These are phyloP conservation scores for Metaphire vulgaris DNA, from an alignment of 1,140 invertebrate genomes.

Conservation along the genomic window DNA sequence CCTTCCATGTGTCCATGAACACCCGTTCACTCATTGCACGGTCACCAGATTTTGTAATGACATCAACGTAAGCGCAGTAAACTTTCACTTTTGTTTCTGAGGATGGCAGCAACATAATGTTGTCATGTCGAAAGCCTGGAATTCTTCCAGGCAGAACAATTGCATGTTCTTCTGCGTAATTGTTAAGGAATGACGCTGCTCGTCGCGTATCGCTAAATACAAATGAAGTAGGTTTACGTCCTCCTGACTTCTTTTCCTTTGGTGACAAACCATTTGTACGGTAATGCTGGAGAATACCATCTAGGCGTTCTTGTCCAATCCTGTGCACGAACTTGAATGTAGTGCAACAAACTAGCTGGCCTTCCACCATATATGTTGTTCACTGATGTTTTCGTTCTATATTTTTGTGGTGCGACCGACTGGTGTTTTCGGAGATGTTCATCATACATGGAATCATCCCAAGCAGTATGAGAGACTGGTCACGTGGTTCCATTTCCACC, in stretches of 20 bases:
- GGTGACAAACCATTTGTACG: slow-evolving; percentile 7
- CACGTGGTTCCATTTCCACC: not conserved
- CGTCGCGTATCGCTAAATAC: slow-evolving; percentile 26
- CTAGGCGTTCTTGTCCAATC: slow-evolving; percentile 9
- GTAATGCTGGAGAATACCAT: not conserved
- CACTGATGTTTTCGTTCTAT: slow-evolving; percentile 12
- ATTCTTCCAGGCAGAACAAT: slow-evolving; percentile 34
- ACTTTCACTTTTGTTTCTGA: slow-evolving; percentile 14
- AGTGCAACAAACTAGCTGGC: slow-evolving; percentile 4
- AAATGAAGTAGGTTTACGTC: slow-evolving; percentile 5
- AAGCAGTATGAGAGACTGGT: not conserved
- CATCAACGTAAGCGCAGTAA: slow-evolving; percentile 10
- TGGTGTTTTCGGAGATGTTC: not conserved
- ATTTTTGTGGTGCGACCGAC: not conserved
- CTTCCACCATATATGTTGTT: slow-evolving; percentile 3
- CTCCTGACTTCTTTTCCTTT: slow-evolving; percentile 13
- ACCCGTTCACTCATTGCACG: slow-evolving; percentile 3
- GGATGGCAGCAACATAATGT: slow-evolving; percentile 31
- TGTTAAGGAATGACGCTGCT: slow-evolving; percentile 29
- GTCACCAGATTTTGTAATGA: not conserved
- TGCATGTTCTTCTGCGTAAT: slow-evolving; percentile 32
- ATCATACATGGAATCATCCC: not conserved
- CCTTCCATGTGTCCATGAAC: slow-evolving; percentile 22
- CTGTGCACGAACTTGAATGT: slow-evolving; percentile 11
- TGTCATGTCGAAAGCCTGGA: slow-evolving; percentile 31